phyloP scores from a whole-genome alignment of 2,113 vertebrate genomes.

The Leptodactylus fuscus region DNA sequence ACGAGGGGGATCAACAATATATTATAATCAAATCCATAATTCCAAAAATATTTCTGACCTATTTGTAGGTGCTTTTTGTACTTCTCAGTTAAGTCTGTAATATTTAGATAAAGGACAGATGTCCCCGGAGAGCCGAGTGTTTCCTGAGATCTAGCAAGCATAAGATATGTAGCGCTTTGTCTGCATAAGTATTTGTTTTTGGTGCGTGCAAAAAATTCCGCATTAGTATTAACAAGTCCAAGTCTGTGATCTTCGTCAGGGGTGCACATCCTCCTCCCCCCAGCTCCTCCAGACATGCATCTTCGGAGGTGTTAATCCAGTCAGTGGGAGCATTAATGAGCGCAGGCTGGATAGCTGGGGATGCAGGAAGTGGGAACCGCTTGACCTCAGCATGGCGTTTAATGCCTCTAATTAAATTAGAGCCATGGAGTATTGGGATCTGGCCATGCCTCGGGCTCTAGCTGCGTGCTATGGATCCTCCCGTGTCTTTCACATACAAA shows the following conservation, averaged over 20 bases:
- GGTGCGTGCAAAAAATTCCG: constrained; percentile 81
- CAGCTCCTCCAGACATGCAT: constrained; percentile 75
- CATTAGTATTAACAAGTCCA: constrained; percentile 79
- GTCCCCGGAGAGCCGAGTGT: too few relatives aligned
- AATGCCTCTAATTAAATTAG: constrained; percentile 85
- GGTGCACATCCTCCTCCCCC: constrained; percentile 79
- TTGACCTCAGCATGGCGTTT: constrained; percentile 82
- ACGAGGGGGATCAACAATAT: too few relatives aligned
- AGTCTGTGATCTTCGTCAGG: constrained; percentile 69
- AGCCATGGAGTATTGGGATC: constrained; percentile 76
- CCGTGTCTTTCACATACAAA: constrained; percentile 19
- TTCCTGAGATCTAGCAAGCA: too few relatives aligned
- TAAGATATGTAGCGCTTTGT: constrained; percentile 26
- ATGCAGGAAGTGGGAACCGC: constrained; percentile 76
- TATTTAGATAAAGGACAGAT: too few relatives aligned
- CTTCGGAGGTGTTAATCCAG: constrained; percentile 84
- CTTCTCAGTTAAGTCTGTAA: too few relatives aligned
- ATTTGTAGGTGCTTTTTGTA: too few relatives aligned
- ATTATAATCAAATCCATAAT: too few relatives aligned
- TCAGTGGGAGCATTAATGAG: constrained; percentile 85
- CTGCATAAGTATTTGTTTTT: constrained; percentile 82
- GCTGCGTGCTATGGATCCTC: constrained; percentile 62
- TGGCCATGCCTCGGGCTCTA: constrained; percentile 78
- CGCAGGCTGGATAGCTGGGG: constrained; percentile 78
- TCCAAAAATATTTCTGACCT: too few relatives aligned